These are phyloP conservation scores for Drosophila takahashii DNA, from an alignment of 1,140 invertebrate genomes.

Conservation along the genomic window DNA sequence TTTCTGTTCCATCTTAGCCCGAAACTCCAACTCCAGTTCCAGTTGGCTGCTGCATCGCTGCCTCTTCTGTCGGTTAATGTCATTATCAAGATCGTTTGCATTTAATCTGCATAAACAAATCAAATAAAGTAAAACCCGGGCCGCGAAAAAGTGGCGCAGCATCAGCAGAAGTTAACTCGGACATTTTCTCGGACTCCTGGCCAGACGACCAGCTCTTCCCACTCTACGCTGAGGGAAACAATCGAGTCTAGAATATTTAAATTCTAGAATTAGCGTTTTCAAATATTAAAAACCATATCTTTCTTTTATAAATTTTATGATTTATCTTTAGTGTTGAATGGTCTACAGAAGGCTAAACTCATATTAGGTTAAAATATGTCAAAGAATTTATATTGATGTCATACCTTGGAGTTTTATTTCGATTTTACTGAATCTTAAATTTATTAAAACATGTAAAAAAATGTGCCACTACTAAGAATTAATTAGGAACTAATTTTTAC, in stretches of 20 bases:
- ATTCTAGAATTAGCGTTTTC: background rate
- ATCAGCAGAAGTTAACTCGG: conserved; percentile 40
- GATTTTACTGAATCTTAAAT: no score
- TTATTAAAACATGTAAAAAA: no score
- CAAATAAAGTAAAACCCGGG: conserved; percentile 77
- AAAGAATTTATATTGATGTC: no score
- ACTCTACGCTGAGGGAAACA: conserved; percentile 2
- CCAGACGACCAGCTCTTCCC: conserved; percentile 12
- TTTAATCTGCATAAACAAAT: conserved; percentile 84
- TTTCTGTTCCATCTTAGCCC: conserved; percentile 3
- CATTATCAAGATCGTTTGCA: conserved; percentile 84
- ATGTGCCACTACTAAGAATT: no score
- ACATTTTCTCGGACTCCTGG: conserved; percentile 38
- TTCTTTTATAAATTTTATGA: no score
- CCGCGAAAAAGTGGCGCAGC: conserved; percentile 72
- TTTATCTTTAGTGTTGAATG: no score
- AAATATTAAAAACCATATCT: background rate
- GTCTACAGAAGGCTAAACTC: no score
- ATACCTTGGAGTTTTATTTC: no score
- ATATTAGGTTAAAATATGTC: no score
- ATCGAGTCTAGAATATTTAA: background rate
- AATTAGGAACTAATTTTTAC: no score
- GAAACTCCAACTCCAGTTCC: conserved; percentile 18
- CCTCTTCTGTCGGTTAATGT: conserved; percentile 84
- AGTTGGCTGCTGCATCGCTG: conserved; percentile 44